Percentiles rank a stretch among this genome's conserved stretches.
phyloP scores from a whole-genome alignment of 2,888 invertebrate genomes.

The Eueremaeus valkanovi region DNA sequence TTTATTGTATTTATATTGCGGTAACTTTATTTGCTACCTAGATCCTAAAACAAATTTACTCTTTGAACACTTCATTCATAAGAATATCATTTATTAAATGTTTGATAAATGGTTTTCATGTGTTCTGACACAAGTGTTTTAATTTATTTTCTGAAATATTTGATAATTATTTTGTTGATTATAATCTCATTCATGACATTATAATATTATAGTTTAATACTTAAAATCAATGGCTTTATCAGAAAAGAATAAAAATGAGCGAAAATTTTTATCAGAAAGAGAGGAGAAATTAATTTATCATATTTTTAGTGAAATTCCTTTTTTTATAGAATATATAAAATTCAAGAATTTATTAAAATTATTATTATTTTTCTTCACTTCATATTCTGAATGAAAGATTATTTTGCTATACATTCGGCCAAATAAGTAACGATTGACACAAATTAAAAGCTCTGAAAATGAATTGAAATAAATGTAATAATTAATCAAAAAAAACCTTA shows the following conservation, averaged over 20 bases:
- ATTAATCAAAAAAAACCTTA: background rate
- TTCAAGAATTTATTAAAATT: too few relatives aligned
- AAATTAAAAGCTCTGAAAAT: background rate
- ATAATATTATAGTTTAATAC: background rate
- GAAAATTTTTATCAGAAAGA: background rate
- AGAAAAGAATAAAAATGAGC: background rate
- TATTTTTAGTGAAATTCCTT: too few relatives aligned
- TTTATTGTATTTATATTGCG: too few relatives aligned
- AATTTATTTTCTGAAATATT: background rate
- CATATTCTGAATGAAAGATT: too few relatives aligned
- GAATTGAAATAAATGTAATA: background rate
- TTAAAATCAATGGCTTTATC: background rate
- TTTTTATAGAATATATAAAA: too few relatives aligned
- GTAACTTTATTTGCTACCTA: too few relatives aligned
- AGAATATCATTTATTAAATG: background rate
- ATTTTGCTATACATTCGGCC: too few relatives aligned
- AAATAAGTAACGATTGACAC: background rate
- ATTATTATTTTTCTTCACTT: background rate
- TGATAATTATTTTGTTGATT: conserved; percentile 8
- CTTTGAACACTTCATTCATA: too few relatives aligned
- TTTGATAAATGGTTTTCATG: background rate
- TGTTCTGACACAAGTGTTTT: conserved; percentile 3
- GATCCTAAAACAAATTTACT: too few relatives aligned
- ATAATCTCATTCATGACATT: conserved; percentile 15
- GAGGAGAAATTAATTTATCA: background rate